These are phyloP conservation scores for Nymphalis c-album DNA, from an alignment of 2,888 invertebrate genomes.

Conservation along the genomic window DNA sequence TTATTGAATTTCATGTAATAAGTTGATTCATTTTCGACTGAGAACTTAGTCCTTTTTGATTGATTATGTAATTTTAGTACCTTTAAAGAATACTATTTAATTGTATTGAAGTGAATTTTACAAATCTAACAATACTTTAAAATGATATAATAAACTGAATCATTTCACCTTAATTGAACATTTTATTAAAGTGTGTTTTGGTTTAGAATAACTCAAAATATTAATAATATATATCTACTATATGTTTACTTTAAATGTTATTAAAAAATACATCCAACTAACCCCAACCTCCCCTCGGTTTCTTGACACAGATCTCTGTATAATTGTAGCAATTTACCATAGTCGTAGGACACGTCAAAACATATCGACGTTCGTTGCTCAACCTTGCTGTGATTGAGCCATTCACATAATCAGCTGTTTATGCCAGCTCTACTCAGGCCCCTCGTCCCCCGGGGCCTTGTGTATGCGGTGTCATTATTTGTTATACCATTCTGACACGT, in stretches of 20 bases:
- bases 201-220: too few species aligned
- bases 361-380: conserved; percentile 71
- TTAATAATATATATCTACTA: too few species aligned
- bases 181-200: too few species aligned
- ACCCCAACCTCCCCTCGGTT: conserved; percentile 54
- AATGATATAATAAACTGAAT: too few species aligned
- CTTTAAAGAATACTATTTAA: too few species aligned
- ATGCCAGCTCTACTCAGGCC: conserved; percentile 49
- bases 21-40: too few species aligned
- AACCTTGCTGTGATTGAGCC: conserved; percentile 69
- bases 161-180: too few species aligned
- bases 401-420: conserved; percentile 66
- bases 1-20: too few species aligned
- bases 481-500: conserved; percentile 36
- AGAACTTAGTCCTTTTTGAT: too few species aligned
- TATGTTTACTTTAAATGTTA: not conserved
- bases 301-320: conserved; percentile 73
- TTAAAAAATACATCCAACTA: not conserved
- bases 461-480: conserved; percentile 35
- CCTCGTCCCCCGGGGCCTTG: conserved; percentile 55
- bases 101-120: too few species aligned
- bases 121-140: too few species aligned
- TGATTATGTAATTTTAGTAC: too few species aligned
- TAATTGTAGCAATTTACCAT: conserved; percentile 76
- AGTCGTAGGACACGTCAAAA: conserved; percentile 69